These are phyloP conservation scores for Holothuria glaberrima DNA, from an alignment of 35 echinoderm and acorn worm genomes.

Conservation along the genomic window DNA sequence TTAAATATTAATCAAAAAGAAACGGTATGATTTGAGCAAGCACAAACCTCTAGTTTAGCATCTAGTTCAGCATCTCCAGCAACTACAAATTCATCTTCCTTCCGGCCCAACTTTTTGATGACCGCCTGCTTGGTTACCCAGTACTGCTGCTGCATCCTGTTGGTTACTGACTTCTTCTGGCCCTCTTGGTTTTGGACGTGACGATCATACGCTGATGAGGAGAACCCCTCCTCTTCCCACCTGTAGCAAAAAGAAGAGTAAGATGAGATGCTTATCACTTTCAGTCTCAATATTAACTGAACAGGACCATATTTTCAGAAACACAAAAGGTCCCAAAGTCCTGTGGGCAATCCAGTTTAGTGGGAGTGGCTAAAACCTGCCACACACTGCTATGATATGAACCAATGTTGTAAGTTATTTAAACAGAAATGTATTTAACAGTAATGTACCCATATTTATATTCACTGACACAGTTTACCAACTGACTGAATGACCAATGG, in stretches of 20 bases:
- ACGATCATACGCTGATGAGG: conserved; percentile 83
- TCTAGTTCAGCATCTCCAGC: conserved; percentile 96
- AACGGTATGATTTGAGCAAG: no score
- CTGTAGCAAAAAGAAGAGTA: conserved; percentile 29
- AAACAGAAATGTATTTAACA: no score
- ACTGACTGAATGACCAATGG: no score
- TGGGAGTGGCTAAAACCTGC: no score
- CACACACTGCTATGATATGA: background rate
- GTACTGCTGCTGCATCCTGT: conserved; percentile 96
- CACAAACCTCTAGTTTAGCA: conserved; percentile 92
- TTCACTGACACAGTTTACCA: no score
- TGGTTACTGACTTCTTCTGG: conserved; percentile 79
- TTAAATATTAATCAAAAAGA: no score
- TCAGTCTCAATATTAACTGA: no score
- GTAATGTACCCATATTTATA: no score
- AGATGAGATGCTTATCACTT: background rate
- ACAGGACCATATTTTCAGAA: no score
- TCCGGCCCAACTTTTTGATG: conserved; percentile 96
- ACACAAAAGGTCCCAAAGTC: no score
- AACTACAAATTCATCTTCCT: conserved; percentile 98
- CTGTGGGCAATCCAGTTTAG: no score
- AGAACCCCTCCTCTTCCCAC: conserved; percentile 84
- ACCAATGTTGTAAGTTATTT: background rate
- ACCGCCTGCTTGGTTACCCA: conserved; percentile 99
- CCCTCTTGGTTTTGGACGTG: conserved; percentile 80